Conservation (phyloP, 2,888 invertebrate genomes). For the Macrosoma leucophasiata region DNA sequence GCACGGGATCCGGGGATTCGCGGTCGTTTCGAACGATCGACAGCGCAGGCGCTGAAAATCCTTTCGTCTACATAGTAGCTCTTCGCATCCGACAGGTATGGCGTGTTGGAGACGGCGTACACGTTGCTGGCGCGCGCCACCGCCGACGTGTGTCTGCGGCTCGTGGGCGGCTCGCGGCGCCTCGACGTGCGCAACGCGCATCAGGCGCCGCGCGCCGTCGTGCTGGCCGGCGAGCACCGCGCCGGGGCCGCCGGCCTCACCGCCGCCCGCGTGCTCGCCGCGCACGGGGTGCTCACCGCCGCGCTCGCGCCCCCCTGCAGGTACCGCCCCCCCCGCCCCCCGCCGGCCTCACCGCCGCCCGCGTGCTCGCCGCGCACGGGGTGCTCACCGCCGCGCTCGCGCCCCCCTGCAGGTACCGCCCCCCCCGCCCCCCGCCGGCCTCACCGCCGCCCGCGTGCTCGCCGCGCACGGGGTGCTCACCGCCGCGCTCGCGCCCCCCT, state of each 20-base stretch:
- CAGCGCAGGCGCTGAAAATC: too few relatives aligned
- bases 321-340: constrained; percentile 77
- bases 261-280: constrained; percentile 83
- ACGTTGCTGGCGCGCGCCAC: constrained; percentile 89
- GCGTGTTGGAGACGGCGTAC: constrained; percentile 79
- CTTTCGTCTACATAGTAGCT: too few relatives aligned
- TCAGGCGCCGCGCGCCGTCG: constrained; percentile 86
- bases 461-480: constrained; percentile 87
- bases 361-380: constrained; percentile 87
- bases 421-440: constrained; percentile 69
- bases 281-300: constrained; percentile 83
- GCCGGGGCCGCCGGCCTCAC: constrained; percentile 51
- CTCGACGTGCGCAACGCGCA: constrained; percentile 91
- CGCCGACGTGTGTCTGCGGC: constrained; percentile 83
- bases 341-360: constrained; percentile 69
- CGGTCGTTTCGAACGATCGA: too few relatives aligned
- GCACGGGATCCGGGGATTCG: too few relatives aligned
- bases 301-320: too few relatives aligned
- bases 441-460: constrained; percentile 80
- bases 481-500: constrained; percentile 61
- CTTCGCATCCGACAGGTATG: too few relatives aligned
- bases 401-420: too few relatives aligned
- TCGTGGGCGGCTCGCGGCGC: constrained; percentile 89
- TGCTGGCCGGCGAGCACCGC: too few relatives aligned
- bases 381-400: constrained; percentile 76